These are phyloP conservation scores for Luehdorfia chinensis DNA, from an alignment of 1,140 invertebrate genomes.

Conservation along the genomic window DNA sequence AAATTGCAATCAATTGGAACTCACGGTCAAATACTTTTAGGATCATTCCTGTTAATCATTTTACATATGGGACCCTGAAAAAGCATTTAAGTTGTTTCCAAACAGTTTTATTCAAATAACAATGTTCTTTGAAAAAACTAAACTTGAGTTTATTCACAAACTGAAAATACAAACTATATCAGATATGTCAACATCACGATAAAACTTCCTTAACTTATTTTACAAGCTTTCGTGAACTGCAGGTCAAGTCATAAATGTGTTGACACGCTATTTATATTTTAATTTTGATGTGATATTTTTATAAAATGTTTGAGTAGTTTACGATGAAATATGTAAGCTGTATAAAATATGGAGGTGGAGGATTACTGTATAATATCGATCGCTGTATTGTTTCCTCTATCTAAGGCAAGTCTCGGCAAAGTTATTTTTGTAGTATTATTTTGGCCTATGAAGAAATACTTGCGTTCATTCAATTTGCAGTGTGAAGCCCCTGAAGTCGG, in stretches of 20 bases:
- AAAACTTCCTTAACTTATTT: slow-evolving; percentile 2
- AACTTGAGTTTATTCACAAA: too few relatives aligned
- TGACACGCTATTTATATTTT: slow-evolving; percentile 5
- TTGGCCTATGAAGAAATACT: slow-evolving; percentile 40
- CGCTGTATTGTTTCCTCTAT: not conserved
- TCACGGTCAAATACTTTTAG: too few relatives aligned
- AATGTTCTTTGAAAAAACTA: too few relatives aligned
- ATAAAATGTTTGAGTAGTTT: slow-evolving; percentile 8
- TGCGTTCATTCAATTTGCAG: slow-evolving; percentile 69
- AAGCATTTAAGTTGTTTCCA: too few relatives aligned
- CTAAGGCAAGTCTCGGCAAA: not conserved
- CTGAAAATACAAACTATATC: too few relatives aligned
- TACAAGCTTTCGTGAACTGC: slow-evolving; percentile 3
- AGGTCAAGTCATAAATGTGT: slow-evolving; percentile 10
- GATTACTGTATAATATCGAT: too few relatives aligned
- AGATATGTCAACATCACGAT: not conserved
- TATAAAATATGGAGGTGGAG: not conserved
- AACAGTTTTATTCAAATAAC: too few relatives aligned
- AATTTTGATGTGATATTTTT: slow-evolving; percentile 13
- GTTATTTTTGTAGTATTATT: slow-evolving; percentile 24
- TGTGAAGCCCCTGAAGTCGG: slow-evolving; percentile 61
- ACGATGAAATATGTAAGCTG: not conserved
- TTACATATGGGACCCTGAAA: too few relatives aligned
- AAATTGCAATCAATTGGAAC: slow-evolving; percentile 16
- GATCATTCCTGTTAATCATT: too few relatives aligned